Evolutionary conservation across 2,797 vertebrate genomes (phyloP), one percentile per base, ranked within the genome.

Genomic region (Chelon auratus): DNA sequence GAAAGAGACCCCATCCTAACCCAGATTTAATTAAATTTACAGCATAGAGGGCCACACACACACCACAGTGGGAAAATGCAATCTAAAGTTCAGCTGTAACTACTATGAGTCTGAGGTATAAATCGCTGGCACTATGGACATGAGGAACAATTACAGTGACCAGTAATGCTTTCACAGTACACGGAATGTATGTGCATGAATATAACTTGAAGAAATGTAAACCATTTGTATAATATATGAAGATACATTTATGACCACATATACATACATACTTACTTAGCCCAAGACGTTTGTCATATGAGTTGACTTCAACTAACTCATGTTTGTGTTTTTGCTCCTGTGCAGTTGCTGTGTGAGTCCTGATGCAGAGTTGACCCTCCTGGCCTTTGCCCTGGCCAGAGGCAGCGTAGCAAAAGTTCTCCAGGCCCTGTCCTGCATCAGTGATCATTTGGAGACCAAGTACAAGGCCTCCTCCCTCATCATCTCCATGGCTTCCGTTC

Each of bases 361-460:
- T 30, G 96, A 98, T 57, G 96, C 98, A 14, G 96, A 99, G 76
- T 82, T 99, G 84, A 99, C 96, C 7, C 94, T 99, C 51, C 82
- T 99, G 89, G 96, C 97, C 24, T 99, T 99, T 54, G 97, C 98
- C 68, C 91, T 99, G 81, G 97, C 98, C 75, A 93, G 97, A 84
- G 97, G 97, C 52, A 99, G 96, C 15, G 91, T 99, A 52, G 95
- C 97, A 30, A 99, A 99, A 93, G 95, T 99, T 57, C 80, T 99
- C 39, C 95, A 93, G 86, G 97, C 97, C 30, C 93, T 99, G 52
- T 96, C 96, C 68, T 92, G 96, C 26, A 94, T 99, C 89, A 94
- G 93, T 0, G 95, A 95, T 67, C 96, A 95, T 71, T 84, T 96
- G 75, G 94, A 96, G 77, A 89, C 92, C 0, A 90, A 94, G 3